These are phyloP conservation scores for Chaitophorus viminalis DNA, from an alignment of 2,888 invertebrate genomes.

Conservation along the genomic window DNA sequence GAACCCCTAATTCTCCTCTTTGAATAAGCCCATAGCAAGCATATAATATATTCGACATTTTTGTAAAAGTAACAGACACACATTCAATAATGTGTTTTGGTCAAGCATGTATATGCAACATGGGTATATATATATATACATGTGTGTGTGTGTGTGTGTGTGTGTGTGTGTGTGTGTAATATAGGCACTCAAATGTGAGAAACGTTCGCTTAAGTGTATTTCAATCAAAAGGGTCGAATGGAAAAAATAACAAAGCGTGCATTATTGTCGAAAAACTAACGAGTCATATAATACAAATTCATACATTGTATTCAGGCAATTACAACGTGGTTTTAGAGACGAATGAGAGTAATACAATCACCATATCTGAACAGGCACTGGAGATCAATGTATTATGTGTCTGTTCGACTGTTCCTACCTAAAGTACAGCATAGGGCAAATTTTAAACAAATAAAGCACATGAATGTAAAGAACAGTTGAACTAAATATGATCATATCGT, in stretches of 20 bases:
- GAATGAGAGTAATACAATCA: not conserved
- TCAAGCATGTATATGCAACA: too few species aligned
- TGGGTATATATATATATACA: not conserved
- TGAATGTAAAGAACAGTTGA: too few species aligned
- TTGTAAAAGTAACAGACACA: slow-evolving; percentile 18
- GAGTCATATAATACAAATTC: slow-evolving; percentile 28
- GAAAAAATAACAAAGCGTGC: slow-evolving; percentile 9
- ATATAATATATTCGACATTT: not conserved
- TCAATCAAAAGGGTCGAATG: slow-evolving; percentile 8
- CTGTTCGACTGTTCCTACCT: too few species aligned
- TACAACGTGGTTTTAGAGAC: not conserved
- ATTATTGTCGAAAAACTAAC: slow-evolving; percentile 34
- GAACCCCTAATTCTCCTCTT: too few species aligned
- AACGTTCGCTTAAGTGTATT: slow-evolving; percentile 6
- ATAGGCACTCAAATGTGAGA: slow-evolving; percentile 12
- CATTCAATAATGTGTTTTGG: slow-evolving; percentile 1
- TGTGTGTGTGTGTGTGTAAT: not conserved
- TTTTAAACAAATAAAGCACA: not conserved
- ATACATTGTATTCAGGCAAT: slow-evolving; percentile 10
- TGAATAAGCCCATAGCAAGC: too few species aligned
- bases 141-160: not conserved
- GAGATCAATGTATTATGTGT: not conserved
- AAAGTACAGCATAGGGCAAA: not conserved
- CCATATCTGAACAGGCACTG: not conserved
- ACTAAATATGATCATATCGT: too few species aligned